Percentiles rank a stretch among this genome's conserved stretches.
Conservation (phyloP, 2,888 invertebrate genomes). For the Malthinus seriepunctatus region DNA sequence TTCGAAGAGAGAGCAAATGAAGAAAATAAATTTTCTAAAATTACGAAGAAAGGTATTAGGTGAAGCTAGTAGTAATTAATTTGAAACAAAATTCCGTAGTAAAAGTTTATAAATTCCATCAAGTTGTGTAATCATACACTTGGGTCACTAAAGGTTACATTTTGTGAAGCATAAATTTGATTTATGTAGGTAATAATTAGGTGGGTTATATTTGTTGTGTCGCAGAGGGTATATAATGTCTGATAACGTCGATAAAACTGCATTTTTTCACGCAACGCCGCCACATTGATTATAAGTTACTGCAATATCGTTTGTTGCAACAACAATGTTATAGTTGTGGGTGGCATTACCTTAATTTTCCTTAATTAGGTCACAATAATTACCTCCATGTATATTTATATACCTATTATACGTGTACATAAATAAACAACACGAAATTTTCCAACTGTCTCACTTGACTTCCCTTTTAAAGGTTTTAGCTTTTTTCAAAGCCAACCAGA, state of each 20-base stretch:
- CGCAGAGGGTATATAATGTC: slow-evolving; percentile 8
- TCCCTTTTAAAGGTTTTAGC: not conserved
- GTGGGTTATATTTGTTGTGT: slow-evolving; percentile 13
- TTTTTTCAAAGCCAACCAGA: not conserved
- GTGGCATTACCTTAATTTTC: slow-evolving; percentile 14
- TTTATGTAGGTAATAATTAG: slow-evolving; percentile 7
- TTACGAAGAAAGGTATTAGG: too few species aligned
- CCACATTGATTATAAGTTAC: slow-evolving; percentile 13
- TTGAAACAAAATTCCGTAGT: too few species aligned
- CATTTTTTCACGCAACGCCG: slow-evolving; percentile 17
- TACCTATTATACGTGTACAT: slow-evolving; percentile 3
- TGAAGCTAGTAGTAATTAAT: too few species aligned
- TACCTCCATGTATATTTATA: slow-evolving; percentile 1
- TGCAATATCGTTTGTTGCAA: slow-evolving; percentile 16
- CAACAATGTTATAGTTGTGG: not conserved
- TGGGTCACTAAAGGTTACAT: slow-evolving; percentile 3
- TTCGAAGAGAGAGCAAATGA: too few species aligned
- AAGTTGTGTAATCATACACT: too few species aligned
- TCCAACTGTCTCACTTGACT: not conserved
- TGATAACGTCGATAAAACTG: slow-evolving; percentile 12
- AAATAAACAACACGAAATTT: not conserved
- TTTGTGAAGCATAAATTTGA: slow-evolving; percentile 5
- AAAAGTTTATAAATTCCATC: too few species aligned
- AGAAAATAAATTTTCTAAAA: too few species aligned
- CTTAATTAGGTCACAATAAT: slow-evolving; percentile 15